phyloP scores from a whole-genome alignment of 2,888 invertebrate genomes.

The Campoletis raptor region DNA sequence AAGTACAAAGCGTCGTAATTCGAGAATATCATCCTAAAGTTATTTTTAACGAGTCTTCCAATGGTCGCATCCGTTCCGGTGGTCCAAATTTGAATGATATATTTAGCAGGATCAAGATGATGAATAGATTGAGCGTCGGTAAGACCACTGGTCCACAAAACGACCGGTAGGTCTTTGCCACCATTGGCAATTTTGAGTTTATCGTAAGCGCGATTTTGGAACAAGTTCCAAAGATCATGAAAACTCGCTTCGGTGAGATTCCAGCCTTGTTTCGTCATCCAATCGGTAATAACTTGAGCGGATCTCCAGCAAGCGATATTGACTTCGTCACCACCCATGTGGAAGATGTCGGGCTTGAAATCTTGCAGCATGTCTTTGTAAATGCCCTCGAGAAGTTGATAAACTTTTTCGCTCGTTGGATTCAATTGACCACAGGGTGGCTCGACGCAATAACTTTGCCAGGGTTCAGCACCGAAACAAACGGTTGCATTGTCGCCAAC shows the following conservation, averaged over 20 bases:
- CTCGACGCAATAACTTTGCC: conserved; percentile 90
- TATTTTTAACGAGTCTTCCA: conserved; percentile 89
- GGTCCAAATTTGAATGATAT: conserved; percentile 95
- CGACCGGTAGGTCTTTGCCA: conserved; percentile 87
- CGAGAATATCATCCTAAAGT: conserved; percentile 92
- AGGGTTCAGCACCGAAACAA: conserved; percentile 88
- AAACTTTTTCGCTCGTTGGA: conserved; percentile 89
- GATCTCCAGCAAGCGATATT: conserved; percentile 91
- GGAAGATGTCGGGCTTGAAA: conserved; percentile 92
- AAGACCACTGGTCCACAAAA: conserved; percentile 93
- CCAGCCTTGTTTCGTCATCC: conserved; percentile 90
- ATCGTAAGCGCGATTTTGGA: conserved; percentile 89
- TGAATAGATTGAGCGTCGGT: conserved; percentile 89
- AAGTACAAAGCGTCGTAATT: conserved; percentile 95
- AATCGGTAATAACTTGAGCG: conserved; percentile 88
- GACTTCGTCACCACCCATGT: conserved; percentile 96
- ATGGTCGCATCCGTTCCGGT: conserved; percentile 88
- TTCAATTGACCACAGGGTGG: conserved; percentile 95
- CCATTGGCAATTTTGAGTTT: conserved; percentile 86
- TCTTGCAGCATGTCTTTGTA: conserved; percentile 91
- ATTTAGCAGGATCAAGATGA: conserved; percentile 90
- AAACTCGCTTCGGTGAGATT: conserved; percentile 85
- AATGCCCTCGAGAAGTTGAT: conserved; percentile 89
- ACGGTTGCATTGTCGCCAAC: conserved; percentile 80
- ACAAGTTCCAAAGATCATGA: conserved; percentile 84